Conservation (phyloP, 2,797 vertebrate species). For the Rhabdophis nuchalis region DNA sequence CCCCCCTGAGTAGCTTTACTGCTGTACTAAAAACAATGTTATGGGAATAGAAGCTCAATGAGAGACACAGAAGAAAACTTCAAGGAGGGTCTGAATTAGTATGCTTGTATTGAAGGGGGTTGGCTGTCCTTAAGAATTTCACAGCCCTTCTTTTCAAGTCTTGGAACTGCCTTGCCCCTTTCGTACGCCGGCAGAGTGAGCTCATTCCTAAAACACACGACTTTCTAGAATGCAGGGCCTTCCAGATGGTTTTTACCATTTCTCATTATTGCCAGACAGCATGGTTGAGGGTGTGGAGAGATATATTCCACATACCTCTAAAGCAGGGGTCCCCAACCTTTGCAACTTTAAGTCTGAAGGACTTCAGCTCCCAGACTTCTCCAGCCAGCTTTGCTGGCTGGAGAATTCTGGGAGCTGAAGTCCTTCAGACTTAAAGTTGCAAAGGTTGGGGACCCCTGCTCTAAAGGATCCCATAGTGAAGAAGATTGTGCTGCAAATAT, state of each 20-base stretch:
- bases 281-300: not conserved
- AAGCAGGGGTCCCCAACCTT: too few species aligned
- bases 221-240: not conserved
- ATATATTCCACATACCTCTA: not conserved
- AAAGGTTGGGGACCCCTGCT: too few species aligned
- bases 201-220: not conserved
- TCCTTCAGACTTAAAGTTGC: too few species aligned
- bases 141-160: not conserved
- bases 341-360: too few species aligned
- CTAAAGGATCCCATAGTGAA: not conserved
- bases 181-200: not conserved
- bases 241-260: not conserved
- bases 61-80: not conserved
- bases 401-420: too few species aligned
- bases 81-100: not conserved
- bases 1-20: constrained; percentile 4
- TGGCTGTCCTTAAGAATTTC: not conserved
- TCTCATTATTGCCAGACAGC: not conserved
- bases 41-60: not conserved
- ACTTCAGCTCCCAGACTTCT: too few species aligned
- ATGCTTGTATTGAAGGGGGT: not conserved
- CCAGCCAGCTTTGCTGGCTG: too few species aligned
- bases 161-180: not conserved
- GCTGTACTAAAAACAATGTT: constrained; percentile 15
- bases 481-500: not conserved